These are phyloP conservation scores for Lerema accius DNA, from an alignment of 1,140 invertebrate species.

Conservation along the genomic window DNA sequence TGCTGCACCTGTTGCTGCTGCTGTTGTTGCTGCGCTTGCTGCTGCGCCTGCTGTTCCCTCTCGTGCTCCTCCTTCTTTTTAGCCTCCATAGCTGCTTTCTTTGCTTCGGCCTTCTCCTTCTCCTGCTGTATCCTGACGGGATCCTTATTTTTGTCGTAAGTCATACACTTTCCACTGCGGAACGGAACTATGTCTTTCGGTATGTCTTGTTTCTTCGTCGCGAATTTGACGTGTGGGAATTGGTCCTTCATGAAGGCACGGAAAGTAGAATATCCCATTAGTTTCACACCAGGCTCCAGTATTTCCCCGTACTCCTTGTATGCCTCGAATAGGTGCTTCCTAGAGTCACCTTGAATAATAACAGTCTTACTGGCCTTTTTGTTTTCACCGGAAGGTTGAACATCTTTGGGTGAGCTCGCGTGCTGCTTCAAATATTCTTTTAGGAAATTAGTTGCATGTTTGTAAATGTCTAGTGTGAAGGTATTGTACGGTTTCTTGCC, in stretches of 20 bases:
- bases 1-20: constrained; percentile 67
- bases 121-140: constrained; percentile 77
- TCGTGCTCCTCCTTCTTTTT: constrained; percentile 78
- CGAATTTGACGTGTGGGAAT: constrained; percentile 90
- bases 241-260: constrained; percentile 91
- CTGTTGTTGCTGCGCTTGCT: constrained; percentile 67
- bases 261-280: constrained; percentile 92
- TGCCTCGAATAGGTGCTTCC: constrained; percentile 88
- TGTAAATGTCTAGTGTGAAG: constrained; percentile 90
- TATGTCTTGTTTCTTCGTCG: constrained; percentile 85
- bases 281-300: constrained; percentile 85
- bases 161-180: constrained; percentile 79
- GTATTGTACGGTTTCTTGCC: constrained; percentile 92
- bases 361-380: constrained; percentile 81
- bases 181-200: constrained; percentile 80
- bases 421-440: constrained; percentile 86
- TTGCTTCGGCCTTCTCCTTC: constrained; percentile 75
- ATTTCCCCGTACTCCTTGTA: constrained; percentile 89
- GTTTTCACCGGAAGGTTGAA: constrained; percentile 83
- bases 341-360: constrained; percentile 87
- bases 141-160: constrained; percentile 79
- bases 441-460: constrained; percentile 89
- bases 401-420: constrained; percentile 75
- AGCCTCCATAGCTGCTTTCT: constrained; percentile 72
- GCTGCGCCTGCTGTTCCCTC: constrained; percentile 69